Base-by-base conservation (phyloP, 2,113 vertebrate species). In the Macquaria australasica region DNA sequence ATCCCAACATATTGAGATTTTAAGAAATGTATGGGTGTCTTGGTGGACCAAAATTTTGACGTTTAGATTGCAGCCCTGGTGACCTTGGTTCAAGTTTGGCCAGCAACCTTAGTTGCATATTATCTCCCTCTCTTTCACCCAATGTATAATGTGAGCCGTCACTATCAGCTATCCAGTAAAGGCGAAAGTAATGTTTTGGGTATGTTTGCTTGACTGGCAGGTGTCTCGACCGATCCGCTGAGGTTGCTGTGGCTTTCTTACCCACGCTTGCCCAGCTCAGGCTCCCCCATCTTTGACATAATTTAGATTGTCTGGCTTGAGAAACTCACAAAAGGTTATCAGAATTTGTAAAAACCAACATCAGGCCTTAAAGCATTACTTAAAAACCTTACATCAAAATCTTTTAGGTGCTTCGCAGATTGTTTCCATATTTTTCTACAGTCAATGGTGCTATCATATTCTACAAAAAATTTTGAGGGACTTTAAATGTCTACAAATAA, bases 401-500 rank as follows among this genome's bases (percentile, higher is more conserved):
- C 20, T 39, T 63, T 12, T 4, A 7, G 2, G 1, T 68, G 20
- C 34, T 71, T 64, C 6, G 63, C 9, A 31, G 25, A 55, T 14
- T n/a, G 31, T 51, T 2, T 50, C 10, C 12, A 25, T 20, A 23
- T 55, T 79, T 77, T 37, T 25, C 10, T n/a, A 15, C 15, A 37
- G 23, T 53, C 4, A 8, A 21, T 6, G 0, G n/a, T 45, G 21
- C 45, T 3, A 18, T 50, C 39, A 68, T 58, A 55, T 9, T 80
- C 56, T 56, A 53, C 31, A 83, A 15, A 23, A 43, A 31, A 39
- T 62, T 80, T 59, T n/a, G 23, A 73, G 23, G 51, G 70, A 56
- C 23, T 58, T 70, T 66, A 39, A 23, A 37, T 8, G 56, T 77
- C 41, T 64, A 45, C 64, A 76, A 71, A 82, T 34, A 39, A 58